phyloP scores from a whole-genome alignment of 2,797 vertebrate genomes.

The Peromyscus nudipes region DNA sequence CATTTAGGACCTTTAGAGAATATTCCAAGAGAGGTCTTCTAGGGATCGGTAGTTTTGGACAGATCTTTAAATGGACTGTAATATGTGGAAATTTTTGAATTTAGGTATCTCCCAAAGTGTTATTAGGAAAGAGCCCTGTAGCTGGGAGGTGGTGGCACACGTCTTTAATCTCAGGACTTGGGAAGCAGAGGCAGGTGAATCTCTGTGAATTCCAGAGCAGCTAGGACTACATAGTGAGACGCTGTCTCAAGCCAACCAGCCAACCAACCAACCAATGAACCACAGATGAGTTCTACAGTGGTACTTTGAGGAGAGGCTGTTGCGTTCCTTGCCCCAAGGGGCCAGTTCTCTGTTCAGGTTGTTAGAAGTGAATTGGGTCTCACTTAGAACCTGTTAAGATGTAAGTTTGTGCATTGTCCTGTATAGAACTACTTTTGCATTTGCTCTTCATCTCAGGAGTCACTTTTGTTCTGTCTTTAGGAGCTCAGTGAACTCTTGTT shows the following conservation, averaged over 20 bases:
- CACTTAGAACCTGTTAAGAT: background rate
- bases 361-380: conserved; percentile 26
- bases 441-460: background rate
- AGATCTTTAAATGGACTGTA: background rate
- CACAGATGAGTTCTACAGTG: background rate
- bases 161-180: background rate
- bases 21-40: background rate
- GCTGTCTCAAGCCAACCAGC: background rate
- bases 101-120: background rate
- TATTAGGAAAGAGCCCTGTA: background rate
- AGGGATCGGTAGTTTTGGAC: background rate
- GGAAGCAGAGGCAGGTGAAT: background rate
- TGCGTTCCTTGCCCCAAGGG: background rate
- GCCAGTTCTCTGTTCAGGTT: background rate
- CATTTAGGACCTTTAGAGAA: background rate
- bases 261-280: background rate
- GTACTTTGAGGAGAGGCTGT: background rate
- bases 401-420: background rate
- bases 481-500: background rate
- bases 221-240: background rate
- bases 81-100: conserved; percentile 21
- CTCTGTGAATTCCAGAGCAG: background rate
- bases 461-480: background rate
- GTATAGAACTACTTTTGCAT: background rate
- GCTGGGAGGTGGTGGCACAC: background rate